A percentile compares a stretch with the other conserved stretches of the same genome.
Conservation (phyloP, 2,888 invertebrate species). For the Latheticus oryzae region DNA sequence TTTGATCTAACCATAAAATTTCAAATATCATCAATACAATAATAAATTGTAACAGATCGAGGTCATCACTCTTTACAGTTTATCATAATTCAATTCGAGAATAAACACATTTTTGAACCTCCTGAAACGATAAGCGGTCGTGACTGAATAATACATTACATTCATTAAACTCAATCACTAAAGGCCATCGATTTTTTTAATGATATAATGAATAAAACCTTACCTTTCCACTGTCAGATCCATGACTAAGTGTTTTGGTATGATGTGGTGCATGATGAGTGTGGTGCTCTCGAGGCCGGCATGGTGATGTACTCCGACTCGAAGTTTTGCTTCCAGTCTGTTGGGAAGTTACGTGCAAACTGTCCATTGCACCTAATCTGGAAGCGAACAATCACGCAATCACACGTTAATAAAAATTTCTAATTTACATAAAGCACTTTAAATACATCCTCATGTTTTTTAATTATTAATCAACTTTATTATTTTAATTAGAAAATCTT, state of each 20-base stretch:
- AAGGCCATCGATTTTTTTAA: background rate
- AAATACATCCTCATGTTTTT: too few species aligned
- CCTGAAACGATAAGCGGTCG: slow-evolving; percentile 19
- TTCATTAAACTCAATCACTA: slow-evolving; percentile 1
- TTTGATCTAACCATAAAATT: background rate
- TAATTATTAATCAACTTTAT: too few species aligned
- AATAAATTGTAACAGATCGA: slow-evolving; percentile 11
- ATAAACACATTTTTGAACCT: slow-evolving; percentile 32
- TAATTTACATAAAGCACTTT: too few species aligned
- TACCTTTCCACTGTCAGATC: slow-evolving; percentile 64
- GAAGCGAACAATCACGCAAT: slow-evolving; percentile 40
- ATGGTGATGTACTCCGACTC: slow-evolving; percentile 74
- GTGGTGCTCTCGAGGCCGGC: slow-evolving; percentile 63
- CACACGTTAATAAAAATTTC: slow-evolving; percentile 10
- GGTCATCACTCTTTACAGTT: slow-evolving; percentile 27
- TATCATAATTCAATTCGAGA: slow-evolving; percentile 20
- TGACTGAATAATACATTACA: slow-evolving; percentile 17
- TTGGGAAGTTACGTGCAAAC: slow-evolving; percentile 64
- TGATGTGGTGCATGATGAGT: slow-evolving; percentile 56
- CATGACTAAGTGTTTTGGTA: slow-evolving; percentile 63
- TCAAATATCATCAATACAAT: too few species aligned
- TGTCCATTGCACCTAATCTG: slow-evolving; percentile 64
- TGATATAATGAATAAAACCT: slow-evolving; percentile 32
- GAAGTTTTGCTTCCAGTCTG: slow-evolving; percentile 71
- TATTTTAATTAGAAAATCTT: too few species aligned